Base-by-base conservation (phyloP, 2,113 vertebrate species). In the Tursiops truncatus region DNA sequence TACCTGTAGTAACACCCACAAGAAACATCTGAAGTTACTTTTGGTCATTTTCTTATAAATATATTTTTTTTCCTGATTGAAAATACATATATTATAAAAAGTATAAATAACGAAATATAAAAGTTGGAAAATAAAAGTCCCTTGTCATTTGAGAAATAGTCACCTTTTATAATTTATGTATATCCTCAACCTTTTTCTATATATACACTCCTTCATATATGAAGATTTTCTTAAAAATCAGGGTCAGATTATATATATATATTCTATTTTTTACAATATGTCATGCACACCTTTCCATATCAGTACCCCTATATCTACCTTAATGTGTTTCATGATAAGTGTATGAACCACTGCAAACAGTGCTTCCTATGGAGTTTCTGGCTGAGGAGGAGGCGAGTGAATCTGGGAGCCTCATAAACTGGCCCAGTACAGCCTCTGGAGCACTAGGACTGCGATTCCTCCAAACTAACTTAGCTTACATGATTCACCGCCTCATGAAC, bases 41-140 rank as follows among this genome's bases (percentile, higher is more conserved):
- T 71, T 33, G 47, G n/a, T 63, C 28, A 33, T 73, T 89, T 94
- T 87, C 23, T 73, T 41, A 17, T 86, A 65, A 89, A 25, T 53
- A 58, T 20, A 56, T 20, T 62, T 93, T 56, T 56, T 95, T 96
- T 81, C 23, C 63, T 90, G 41, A 79, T 74, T 96, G 41, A 79
- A 81, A 94, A 71, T 56, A 58, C 25, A n/a, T 47, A 9, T 23
- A 33, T 9, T 60, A 6, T 86, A 81, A 84, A 95, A 92, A 82
- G 6, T 60, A 56, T 26, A 87, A 68, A 79, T 71, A 47, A 63
- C 68, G 17, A 90, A 77, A 83, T 71, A 47, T 5, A 62, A 87
- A 84, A 74, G 26, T 50, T 58, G 58, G 38, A 87, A 96, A 81
- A 79, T 38, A 91, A 44, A 89, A 87, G 18, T 56, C 56, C 15